A percentile compares a stretch with the other conserved stretches of the same genome.
Evolutionary conservation across 2,113 vertebrate genomes (phyloP).

Genomic region (Cyanoderma ruficeps): DNA sequence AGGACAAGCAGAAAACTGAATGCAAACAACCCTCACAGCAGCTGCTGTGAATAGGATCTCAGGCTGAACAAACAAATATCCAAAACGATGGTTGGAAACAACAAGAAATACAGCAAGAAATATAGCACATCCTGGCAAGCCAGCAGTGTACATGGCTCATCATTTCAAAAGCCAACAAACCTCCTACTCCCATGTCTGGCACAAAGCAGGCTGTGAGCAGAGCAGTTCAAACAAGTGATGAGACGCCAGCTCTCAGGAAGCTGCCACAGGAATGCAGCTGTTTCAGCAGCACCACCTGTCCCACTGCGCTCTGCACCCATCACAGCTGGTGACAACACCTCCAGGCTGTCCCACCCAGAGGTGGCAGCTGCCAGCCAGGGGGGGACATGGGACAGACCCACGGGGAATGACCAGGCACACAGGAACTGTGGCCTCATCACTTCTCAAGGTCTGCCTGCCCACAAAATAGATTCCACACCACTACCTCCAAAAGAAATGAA

Average conservation of each 20-base stretch:
- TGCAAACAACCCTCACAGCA: slow-evolving; percentile 46
- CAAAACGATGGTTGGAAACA: slow-evolving; percentile 26
- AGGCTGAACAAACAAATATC: not conserved
- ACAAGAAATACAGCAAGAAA: slow-evolving; percentile 23
- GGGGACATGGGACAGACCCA: not conserved
- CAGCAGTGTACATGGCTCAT: not conserved
- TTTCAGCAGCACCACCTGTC: not conserved
- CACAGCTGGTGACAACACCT: not conserved
- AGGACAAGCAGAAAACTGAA: slow-evolving; percentile 51
- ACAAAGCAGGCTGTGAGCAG: not conserved
- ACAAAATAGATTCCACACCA: not conserved
- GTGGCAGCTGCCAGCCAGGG: not conserved
- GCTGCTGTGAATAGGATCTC: slow-evolving; percentile 45
- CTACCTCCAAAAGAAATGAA: not conserved
- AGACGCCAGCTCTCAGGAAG: not conserved
- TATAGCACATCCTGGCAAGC: not conserved
- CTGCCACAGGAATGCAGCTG: not conserved
- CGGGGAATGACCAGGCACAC: fast-evolving
- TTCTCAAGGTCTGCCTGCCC: not conserved
- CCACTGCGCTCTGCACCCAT: not conserved
- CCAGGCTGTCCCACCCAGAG: not conserved
- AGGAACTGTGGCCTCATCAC: not conserved
- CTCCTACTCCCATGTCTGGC: not conserved
- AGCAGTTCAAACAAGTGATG: not conserved
- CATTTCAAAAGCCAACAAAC: not conserved